Conservation (phyloP, 2,888 invertebrate species). For the Blastobasis lacticolella region DNA sequence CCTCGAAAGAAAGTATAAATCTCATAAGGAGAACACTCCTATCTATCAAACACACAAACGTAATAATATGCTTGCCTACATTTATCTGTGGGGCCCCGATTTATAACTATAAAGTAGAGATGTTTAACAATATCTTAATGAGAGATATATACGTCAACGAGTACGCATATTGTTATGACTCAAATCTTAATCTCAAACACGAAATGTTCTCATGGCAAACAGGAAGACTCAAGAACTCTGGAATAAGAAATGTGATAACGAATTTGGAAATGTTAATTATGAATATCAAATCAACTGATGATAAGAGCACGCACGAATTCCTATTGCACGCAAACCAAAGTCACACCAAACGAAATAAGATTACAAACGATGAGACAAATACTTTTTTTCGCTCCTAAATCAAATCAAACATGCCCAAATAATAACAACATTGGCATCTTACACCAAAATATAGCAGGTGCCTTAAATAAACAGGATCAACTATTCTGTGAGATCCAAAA, state of each 20-base stretch:
- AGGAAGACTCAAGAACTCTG: neutral
- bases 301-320: neutral
- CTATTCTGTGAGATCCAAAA: neutral
- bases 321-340: neutral
- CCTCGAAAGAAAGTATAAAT: neutral
- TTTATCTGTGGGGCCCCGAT: neutral
- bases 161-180: neutral
- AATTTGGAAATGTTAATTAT: neutral
- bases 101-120: neutral
- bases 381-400: too few species aligned
- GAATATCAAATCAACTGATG: neutral
- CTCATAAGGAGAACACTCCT: neutral
- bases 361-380: neutral
- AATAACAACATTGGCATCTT: too few species aligned
- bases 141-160: neutral
- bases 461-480: neutral
- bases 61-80: neutral
- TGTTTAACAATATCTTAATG: neutral
- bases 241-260: neutral
- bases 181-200: neutral
- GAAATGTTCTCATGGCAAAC: neutral
- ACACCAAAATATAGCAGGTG: neutral
- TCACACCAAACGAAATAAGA: neutral
- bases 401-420: too few species aligned
- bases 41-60: neutral